Evolutionary conservation across 2,797 vertebrate species (phyloP), one percentile per base, ranked within the genome.

Genomic region (Tarsius wallacei): DNA sequence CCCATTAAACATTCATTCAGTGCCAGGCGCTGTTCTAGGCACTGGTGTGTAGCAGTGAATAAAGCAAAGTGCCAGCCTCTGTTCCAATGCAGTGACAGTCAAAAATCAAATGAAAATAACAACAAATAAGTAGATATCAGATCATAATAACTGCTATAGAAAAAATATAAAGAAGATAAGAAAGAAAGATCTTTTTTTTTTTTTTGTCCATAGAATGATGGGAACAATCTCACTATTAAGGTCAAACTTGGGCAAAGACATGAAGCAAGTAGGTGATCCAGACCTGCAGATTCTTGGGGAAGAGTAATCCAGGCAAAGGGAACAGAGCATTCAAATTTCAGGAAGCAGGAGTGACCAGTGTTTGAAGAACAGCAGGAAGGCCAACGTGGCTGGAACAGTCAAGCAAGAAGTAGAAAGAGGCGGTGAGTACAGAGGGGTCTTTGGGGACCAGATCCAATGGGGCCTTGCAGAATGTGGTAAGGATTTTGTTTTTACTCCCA

Each of bases 261-360:
- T 0, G 15, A 86, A 78, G 33, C 36, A 22, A 15, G 61, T 4
- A 7, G 22, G 26, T 0, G 1, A 42, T 2, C 10, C 0, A 31
- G 87, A 11, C 22, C 49, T 57, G 26, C 71, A 28, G 17, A 0
- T 47, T 53, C 47, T 21, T 2, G 3, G 61, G n/a, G n/a, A 78
- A 28, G 22, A 19, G 19, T 7, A 33, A 33, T 51, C 82, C 49
- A 53, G 33, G 33, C 33, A 42, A 17, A 33, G 14, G 21, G 63
- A 51, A 33, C 8, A 2, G 31, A 7, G 26, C 33, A 21, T 64
- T 22, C 28, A 33, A 51, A 68, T 47, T 3, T 71, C n/a, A 24
- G 2, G 55, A 68, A 42, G 84, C n/a, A 42, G 68, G 17, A 21
- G 14, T 17, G 8, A 53, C 19, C 8, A 3, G 53, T 7, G 16